Conservation (phyloP, 2,888 invertebrate species). For the Hyposoter dolosus region DNA sequence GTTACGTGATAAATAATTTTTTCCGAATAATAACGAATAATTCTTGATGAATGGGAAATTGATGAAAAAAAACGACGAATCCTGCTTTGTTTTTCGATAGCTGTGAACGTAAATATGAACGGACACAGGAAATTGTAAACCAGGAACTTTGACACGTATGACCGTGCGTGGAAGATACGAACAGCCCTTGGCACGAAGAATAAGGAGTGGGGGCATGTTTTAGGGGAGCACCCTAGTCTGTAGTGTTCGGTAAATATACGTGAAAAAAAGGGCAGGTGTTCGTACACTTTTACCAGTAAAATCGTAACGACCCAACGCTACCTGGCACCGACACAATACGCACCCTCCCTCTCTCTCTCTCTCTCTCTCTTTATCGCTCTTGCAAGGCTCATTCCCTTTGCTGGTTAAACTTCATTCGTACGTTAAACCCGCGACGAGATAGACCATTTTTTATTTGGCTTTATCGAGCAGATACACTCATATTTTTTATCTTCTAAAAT, state of each 20-base stretch:
- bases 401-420: conserved; percentile 29
- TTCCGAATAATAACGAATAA: background rate
- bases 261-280: conserved; percentile 58
- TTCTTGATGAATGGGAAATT: background rate
- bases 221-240: conserved; percentile 45
- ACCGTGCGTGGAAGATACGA: conserved; percentile 20
- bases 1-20: background rate
- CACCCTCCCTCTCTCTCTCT: conserved; percentile 3
- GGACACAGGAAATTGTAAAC: background rate
- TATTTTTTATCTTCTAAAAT: background rate
- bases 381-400: conserved; percentile 14
- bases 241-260: background rate
- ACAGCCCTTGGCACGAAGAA: background rate
- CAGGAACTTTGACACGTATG: background rate
- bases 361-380: conserved; percentile 3
- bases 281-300: conserved; percentile 27
- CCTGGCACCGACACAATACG: conserved; percentile 39
- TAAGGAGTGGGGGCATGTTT: conserved; percentile 31
- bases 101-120: background rate
- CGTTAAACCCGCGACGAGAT: conserved; percentile 31
- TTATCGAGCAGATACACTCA: background rate
- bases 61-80: background rate
- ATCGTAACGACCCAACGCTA: conserved; percentile 57
- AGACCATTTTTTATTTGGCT: conserved; percentile 20
- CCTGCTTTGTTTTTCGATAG: no score